Conservation (phyloP, 2,113 vertebrate genomes). For the Mystacornis crossleyi region DNA sequence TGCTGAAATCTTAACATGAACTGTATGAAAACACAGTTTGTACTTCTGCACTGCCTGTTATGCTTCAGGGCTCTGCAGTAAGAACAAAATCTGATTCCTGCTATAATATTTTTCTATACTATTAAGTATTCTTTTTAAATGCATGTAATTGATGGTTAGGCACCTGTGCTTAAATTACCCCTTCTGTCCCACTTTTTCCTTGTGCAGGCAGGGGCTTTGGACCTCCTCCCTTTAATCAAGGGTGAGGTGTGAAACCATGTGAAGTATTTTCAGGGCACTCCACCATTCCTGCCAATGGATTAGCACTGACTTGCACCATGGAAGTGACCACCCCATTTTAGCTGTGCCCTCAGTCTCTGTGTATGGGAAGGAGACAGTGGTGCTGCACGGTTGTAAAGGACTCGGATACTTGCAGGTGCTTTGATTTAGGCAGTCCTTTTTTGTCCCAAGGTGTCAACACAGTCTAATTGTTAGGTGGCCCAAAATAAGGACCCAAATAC, state of each 20-base stretch:
- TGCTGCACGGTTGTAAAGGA: not conserved
- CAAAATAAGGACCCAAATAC: not conserved
- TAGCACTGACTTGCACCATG: not conserved
- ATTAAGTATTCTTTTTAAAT: not conserved
- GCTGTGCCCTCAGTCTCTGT: not conserved
- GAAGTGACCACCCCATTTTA: not conserved
- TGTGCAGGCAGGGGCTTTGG: not conserved
- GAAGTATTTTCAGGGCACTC: not conserved
- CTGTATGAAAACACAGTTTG: not conserved
- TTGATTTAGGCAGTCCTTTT: not conserved
- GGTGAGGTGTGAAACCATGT: not conserved
- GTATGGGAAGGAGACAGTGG: not conserved
- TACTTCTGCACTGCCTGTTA: not conserved
- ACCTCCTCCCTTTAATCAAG: not conserved
- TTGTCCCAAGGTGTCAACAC: not conserved
- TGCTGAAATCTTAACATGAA: not conserved
- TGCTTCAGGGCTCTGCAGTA: not conserved
- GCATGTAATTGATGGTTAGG: not conserved
- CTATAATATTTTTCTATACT: not conserved
- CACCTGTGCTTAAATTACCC: not conserved
- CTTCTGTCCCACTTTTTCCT: not conserved
- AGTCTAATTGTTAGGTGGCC: not conserved
- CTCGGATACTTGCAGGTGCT: not conserved
- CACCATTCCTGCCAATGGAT: not conserved
- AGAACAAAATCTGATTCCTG: not conserved